Conservation (phyloP, 2,113 vertebrate genomes). For the Cricetomys ansorgei region DNA sequence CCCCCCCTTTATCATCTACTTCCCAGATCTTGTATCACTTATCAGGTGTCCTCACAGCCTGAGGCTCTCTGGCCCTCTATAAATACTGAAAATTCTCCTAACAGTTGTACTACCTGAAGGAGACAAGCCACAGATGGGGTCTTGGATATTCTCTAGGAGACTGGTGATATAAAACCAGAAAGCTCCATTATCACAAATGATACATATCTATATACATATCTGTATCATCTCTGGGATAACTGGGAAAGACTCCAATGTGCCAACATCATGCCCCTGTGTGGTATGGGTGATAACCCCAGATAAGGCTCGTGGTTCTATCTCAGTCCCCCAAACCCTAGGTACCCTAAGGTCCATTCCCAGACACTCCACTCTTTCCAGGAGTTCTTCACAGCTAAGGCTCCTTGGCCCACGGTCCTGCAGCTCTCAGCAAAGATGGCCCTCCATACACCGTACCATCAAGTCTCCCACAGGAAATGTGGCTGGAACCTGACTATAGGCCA, state of each 20-base stretch:
- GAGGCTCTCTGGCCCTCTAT: not conserved
- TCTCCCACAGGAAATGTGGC: not conserved
- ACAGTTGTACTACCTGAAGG: rapidly evolving
- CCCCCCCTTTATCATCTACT: not conserved
- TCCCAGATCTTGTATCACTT: not conserved
- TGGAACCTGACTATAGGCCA: not conserved
- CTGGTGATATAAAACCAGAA: not conserved
- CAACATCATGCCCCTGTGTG: not conserved
- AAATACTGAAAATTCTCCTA: not conserved
- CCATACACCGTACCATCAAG: not conserved
- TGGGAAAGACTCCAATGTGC: not conserved
- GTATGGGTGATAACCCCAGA: not conserved
- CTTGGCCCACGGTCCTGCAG: not conserved
- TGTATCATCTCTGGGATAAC: too few relatives aligned
- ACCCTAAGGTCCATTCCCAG: not conserved
- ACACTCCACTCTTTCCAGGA: not conserved
- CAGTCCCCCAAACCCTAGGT: not conserved
- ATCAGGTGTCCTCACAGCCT: not conserved
- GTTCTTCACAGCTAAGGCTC: not conserved
- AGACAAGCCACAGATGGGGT: not conserved
- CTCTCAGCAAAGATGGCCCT: not conserved
- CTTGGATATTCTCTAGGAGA: not conserved
- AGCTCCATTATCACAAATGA: not conserved
- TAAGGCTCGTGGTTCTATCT: not conserved
- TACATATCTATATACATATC: not conserved